phyloP scores from a whole-genome alignment of 2,888 invertebrate genomes.

The Polymixis flavicincta region DNA sequence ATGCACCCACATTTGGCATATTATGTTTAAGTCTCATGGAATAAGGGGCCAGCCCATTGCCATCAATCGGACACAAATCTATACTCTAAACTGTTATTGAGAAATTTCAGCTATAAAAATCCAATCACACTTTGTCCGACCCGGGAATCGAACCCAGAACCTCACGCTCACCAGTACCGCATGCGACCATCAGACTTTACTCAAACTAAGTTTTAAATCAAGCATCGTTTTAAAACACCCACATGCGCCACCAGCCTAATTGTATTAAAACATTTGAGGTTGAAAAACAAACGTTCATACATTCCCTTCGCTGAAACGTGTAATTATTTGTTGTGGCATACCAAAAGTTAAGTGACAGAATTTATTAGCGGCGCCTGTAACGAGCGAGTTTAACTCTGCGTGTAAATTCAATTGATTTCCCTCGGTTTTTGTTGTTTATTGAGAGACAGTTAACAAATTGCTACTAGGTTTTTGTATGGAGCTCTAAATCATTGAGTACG shows the following conservation, averaged over 20 bases:
- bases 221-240: background rate
- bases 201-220: background rate
- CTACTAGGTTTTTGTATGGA: background rate
- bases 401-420: slow-evolving; percentile 38
- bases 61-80: background rate
- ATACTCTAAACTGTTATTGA: background rate
- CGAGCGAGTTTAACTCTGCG: slow-evolving; percentile 24
- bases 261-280: slow-evolving; percentile 13
- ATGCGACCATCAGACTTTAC: too few relatives aligned
- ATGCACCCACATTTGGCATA: background rate
- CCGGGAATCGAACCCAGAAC: background rate
- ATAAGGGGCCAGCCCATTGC: background rate
- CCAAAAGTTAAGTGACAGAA: slow-evolving; percentile 33
- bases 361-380: slow-evolving; percentile 32
- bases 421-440: slow-evolving; percentile 30
- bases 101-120: background rate
- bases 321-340: slow-evolving; percentile 43
- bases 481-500: background rate
- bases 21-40: background rate
- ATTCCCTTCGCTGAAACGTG: slow-evolving; percentile 21
- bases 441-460: background rate
- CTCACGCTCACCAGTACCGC: too few relatives aligned
- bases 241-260: slow-evolving; percentile 10
- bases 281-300: slow-evolving; percentile 30
- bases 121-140: background rate